Conservation (phyloP, 2,888 invertebrate genomes). For the Cabera pusaria region DNA sequence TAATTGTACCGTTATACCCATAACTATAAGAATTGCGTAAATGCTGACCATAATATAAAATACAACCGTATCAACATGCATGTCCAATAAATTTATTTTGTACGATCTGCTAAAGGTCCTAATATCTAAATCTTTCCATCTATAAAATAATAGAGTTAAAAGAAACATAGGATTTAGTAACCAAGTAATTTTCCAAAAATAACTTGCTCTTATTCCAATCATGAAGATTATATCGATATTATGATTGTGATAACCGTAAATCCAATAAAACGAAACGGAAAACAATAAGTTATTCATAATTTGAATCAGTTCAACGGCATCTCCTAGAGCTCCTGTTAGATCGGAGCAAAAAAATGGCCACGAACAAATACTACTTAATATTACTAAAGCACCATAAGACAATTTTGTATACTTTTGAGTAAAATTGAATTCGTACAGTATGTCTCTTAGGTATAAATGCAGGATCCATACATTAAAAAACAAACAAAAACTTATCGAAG, state of each 20-base stretch:
- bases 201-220: slow-evolving; percentile 70
- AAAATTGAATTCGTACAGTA: slow-evolving; percentile 37
- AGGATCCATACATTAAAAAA: slow-evolving; percentile 60
- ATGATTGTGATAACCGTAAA: slow-evolving; percentile 64
- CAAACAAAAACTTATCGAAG: slow-evolving; percentile 50
- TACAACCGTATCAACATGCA: slow-evolving; percentile 42
- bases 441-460: slow-evolving; percentile 52
- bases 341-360: slow-evolving; percentile 67
- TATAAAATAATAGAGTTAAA: slow-evolving; percentile 39
- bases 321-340: slow-evolving; percentile 50
- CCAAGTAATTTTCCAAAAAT: slow-evolving; percentile 66
- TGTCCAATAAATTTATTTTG: slow-evolving; percentile 34
- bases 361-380: slow-evolving; percentile 43
- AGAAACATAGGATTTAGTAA: slow-evolving; percentile 57
- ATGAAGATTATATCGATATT: slow-evolving; percentile 71
- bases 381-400: slow-evolving; percentile 40
- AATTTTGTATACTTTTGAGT: slow-evolving; percentile 42
- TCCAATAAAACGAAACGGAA: slow-evolving; percentile 66
- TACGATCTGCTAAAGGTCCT: slow-evolving; percentile 42
- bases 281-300: slow-evolving; percentile 54
- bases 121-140: slow-evolving; percentile 35
- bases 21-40: slow-evolving; percentile 47
- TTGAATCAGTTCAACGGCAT: slow-evolving; percentile 59
- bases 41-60: slow-evolving; percentile 46
- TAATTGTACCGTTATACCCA: slow-evolving; percentile 47